Base-by-base conservation (phyloP, 2,888 invertebrate genomes). In the Drosophila setosimentum region DNA sequence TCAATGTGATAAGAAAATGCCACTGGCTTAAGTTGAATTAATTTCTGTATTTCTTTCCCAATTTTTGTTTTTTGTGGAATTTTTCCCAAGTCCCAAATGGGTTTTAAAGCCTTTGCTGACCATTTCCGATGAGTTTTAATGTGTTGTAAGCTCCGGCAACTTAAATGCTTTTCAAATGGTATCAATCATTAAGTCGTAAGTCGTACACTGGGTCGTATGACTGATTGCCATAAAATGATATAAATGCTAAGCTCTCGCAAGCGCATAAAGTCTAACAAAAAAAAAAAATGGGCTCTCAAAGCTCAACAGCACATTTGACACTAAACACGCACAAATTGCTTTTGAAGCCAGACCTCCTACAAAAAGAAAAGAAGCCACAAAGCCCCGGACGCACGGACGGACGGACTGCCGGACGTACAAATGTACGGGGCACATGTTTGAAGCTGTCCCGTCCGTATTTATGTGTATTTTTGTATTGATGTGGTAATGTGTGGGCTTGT, bases 251-350 rank as follows among this genome's bases (percentile, higher is more conserved):
- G 87, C 89, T 71, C 62, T 40, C 37, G 42, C 54, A 54, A 54
- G 54, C 63, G 27, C 42, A 68, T 55, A 77, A 64, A 65, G 53
- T 18, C 35, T 50, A 42, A 32, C 61, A 53, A 67, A 67, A 62
- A 42, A 21, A 6, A n/a, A 42, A 45, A 68, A 62, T 53, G 60
- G 58, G 62, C 80, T 68, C 61, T 53, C 59, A 55, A 37, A 45
- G 79, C 89, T 81, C 69, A 80, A 80, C 78, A 80, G 55, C 78
- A 80, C 84, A 89, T 83, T 89, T 89, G 83, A 89, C 89, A 84
- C 87, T 89, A 89, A 87, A 87, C 85, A 88, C 82, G 70, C 77
- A 85, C 84, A 85, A 85, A 85, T 85, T 89, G 90, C 80, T 82
- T 89, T 85, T 64, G 77, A 87, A 89, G 90, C 72, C 81, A 45